A percentile compares a stretch with the other conserved stretches of the same genome.
phyloP scores from a whole-genome alignment of 2,113 vertebrate genomes.

The Xiphias gladius region DNA sequence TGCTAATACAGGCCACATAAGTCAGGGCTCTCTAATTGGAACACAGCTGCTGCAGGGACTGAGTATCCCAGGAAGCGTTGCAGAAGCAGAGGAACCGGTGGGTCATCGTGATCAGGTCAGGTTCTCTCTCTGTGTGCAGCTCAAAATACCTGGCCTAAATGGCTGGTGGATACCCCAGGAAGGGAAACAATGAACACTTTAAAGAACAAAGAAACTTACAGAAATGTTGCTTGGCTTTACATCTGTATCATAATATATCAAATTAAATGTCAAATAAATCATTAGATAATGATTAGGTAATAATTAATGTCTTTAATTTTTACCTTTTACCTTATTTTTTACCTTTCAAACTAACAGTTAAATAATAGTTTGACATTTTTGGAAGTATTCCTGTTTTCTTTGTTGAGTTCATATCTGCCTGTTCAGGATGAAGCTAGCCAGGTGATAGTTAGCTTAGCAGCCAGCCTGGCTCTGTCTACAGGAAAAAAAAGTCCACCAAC shows the following conservation, averaged over 20 bases:
- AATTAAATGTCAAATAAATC: not conserved
- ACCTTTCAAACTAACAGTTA: not conserved
- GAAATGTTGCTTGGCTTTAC: not conserved
- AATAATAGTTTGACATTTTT: not conserved
- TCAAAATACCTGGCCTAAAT: constrained; percentile 75
- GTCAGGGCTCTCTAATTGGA: constrained; percentile 89
- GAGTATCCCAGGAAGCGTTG: constrained; percentile 70
- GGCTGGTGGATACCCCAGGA: constrained; percentile 17
- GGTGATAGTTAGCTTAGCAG: too few relatives aligned
- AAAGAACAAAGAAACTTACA: constrained; percentile 13
- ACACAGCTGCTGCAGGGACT: constrained; percentile 88
- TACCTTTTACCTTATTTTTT: not conserved
- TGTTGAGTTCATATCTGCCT: not conserved
- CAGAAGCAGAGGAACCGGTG: constrained; percentile 69
- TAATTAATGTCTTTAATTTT: too few relatives aligned
- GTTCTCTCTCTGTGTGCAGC: constrained; percentile 64
- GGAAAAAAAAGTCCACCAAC: too few relatives aligned
- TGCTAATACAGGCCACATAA: constrained; percentile 87
- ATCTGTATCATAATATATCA: not conserved
- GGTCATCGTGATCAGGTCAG: constrained; percentile 78
- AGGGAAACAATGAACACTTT: constrained; percentile 14
- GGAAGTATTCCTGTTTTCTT: not conserved
- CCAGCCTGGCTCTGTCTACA: too few relatives aligned
- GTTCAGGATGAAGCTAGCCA: not conserved
- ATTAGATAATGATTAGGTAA: not conserved